These are phyloP conservation scores for Lathamus discolor DNA, from an alignment of 2,113 vertebrate species.

Conservation along the genomic window DNA sequence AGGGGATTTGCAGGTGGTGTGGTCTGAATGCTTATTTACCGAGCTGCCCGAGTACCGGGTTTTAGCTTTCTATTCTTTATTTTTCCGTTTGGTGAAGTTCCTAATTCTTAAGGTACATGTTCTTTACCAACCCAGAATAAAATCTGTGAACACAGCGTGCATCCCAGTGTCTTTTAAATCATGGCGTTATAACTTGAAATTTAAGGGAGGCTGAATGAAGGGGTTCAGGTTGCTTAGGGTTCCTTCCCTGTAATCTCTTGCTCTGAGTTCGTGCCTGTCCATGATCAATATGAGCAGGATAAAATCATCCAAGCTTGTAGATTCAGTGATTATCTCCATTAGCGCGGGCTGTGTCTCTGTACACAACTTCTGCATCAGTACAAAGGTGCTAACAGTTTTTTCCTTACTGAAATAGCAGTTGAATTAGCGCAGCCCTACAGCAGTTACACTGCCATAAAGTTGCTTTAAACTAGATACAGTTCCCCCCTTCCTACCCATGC, in stretches of 20 bases:
- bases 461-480: background rate
- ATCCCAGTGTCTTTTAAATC: background rate
- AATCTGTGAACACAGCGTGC: background rate
- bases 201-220: background rate
- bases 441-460: background rate
- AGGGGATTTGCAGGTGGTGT: background rate
- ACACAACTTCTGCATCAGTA: background rate
- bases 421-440: background rate
- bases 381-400: background rate
- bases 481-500: background rate
- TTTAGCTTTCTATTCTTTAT: background rate
- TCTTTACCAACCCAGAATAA: background rate
- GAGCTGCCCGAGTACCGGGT: accelerated
- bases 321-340: background rate
- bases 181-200: background rate
- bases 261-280: background rate
- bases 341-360: background rate
- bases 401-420: background rate
- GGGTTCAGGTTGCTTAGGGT: background rate
- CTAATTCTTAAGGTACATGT: background rate
- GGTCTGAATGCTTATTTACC: background rate
- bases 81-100: background rate
- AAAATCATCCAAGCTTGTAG: accelerated
- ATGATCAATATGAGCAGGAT: background rate
- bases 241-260: background rate